Percentiles rank a stretch among this genome's conserved stretches.
Evolutionary conservation across 2,888 invertebrate species (phyloP).

Genomic region (Acanthoscelides obtectus): DNA sequence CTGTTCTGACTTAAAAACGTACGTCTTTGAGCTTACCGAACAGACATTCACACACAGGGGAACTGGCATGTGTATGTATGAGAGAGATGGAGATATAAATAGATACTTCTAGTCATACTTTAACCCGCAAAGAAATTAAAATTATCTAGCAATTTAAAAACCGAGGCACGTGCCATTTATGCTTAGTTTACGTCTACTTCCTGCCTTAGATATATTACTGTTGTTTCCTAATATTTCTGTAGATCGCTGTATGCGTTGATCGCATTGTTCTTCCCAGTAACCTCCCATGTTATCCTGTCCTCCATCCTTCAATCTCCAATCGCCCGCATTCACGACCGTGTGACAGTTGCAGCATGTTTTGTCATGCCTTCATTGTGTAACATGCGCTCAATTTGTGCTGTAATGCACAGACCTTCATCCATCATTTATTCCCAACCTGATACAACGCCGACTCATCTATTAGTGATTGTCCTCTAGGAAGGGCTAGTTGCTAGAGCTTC

Average conservation of each 20-base stretch:
- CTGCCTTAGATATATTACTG: no score
- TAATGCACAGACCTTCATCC: not conserved
- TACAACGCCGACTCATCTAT: not conserved
- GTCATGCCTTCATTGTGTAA: not conserved
- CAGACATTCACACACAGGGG: no score
- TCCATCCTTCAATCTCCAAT: not conserved
- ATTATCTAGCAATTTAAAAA: no score
- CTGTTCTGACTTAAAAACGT: no score
- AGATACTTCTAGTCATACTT: no score
- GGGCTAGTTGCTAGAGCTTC: not conserved
- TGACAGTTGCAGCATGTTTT: not conserved
- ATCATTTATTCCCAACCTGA: not conserved
- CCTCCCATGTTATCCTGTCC: not conserved
- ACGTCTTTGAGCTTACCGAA: no score
- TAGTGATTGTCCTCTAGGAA: not conserved
- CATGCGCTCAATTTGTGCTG: not conserved
- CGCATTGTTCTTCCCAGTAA: not conserved
- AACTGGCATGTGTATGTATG: no score
- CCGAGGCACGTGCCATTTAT: no score
- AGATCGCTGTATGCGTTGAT: not conserved
- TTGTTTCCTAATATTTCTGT: no score
- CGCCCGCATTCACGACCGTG: not conserved
- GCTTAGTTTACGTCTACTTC: no score
- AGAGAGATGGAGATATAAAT: no score
- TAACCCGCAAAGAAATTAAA: no score